Evolutionary conservation across 2,797 vertebrate genomes (phyloP).

Genomic region (Sebastes iracundus): DNA sequence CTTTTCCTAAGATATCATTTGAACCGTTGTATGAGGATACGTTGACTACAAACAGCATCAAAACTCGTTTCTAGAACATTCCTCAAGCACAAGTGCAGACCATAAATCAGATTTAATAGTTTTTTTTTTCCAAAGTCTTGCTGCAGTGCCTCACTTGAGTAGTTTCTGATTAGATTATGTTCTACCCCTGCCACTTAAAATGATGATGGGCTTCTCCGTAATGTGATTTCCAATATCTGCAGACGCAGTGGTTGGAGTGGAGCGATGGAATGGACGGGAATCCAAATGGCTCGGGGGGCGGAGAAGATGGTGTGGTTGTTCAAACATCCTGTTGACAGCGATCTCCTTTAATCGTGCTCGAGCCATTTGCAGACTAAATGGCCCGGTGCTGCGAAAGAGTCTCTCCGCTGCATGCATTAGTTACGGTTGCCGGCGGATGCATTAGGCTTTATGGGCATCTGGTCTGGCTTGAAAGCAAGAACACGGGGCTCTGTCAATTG

Average conservation of each 20-base stretch:
- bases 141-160: neutral
- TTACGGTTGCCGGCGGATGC: neutral
- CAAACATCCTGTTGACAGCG: slow-evolving; percentile 9
- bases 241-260: neutral
- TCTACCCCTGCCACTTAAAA: neutral
- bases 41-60: neutral
- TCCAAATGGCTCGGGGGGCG: neutral
- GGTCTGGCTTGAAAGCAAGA: neutral
- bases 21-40: neutral
- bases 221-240: slow-evolving; percentile 27
- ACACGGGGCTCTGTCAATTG: neutral
- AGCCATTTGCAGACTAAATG: slow-evolving; percentile 47
- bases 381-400: neutral
- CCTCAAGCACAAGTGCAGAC: neutral
- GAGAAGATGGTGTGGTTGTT: neutral
- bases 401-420: slow-evolving; percentile 27
- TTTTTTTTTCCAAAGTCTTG: neutral
- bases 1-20: neutral
- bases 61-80: neutral
- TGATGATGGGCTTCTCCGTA: slow-evolving; percentile 7
- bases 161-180: slow-evolving; percentile 28
- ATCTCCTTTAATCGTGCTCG: neutral
- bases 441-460: slow-evolving; percentile 7
- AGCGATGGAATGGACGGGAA: slow-evolving; percentile 13
- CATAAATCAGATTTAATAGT: neutral